Conservation (phyloP, 2,113 vertebrate genomes). For the Muscicapa adusta region DNA sequence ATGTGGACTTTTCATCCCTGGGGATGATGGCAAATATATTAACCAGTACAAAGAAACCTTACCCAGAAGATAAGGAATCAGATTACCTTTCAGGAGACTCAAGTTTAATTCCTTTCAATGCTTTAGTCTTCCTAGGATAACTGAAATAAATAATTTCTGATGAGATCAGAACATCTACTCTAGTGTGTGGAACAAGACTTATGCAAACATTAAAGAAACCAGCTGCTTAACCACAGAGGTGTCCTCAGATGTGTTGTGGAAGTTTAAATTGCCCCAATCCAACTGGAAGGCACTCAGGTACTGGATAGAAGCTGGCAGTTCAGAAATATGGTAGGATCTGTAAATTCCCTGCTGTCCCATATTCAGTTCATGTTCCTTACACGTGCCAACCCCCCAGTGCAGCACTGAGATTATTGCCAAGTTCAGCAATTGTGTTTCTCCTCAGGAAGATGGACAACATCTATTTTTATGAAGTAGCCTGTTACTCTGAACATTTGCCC, state of each 20-base stretch:
- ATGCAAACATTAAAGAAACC: not conserved
- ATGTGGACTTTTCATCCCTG: not conserved
- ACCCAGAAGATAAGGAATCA: not conserved
- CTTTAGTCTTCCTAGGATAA: not conserved
- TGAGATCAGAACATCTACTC: not conserved
- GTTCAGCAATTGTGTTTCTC: not conserved
- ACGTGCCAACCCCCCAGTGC: not conserved
- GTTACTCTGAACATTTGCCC: not conserved
- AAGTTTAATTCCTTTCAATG: not conserved
- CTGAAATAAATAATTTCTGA: not conserved
- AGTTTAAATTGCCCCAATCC: not conserved
- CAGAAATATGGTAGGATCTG: not conserved
- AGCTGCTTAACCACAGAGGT: not conserved
- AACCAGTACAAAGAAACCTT: not conserved
- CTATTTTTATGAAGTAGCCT: not conserved
- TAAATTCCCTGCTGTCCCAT: not conserved
- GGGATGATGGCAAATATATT: not conserved
- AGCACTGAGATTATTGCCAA: not conserved
- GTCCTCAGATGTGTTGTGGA: not conserved
- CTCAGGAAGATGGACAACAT: not conserved
- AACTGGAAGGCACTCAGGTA: too few species aligned
- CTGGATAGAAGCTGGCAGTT: not conserved
- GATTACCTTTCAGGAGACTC: not conserved
- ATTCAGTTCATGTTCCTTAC: not conserved
- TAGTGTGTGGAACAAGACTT: not conserved